Percentiles rank a stretch among this genome's conserved stretches.
Conservation (phyloP, 2,797 vertebrate species). For the Odontamblyopus rebecca region DNA sequence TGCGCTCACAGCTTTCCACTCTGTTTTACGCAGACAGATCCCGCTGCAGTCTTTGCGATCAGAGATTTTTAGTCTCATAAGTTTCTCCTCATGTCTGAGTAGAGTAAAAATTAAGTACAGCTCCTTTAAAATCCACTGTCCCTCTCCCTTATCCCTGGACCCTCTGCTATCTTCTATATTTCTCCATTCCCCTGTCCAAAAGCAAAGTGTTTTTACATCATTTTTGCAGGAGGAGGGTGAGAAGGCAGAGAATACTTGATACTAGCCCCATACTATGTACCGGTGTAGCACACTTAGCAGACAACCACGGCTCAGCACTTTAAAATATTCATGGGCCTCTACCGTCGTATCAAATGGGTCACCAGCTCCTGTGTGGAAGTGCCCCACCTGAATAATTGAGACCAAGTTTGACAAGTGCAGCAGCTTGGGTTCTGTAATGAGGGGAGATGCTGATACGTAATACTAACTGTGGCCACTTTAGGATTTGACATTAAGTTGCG, state of each 20-base stretch:
- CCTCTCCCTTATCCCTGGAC: not conserved
- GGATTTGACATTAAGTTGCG: too few species aligned
- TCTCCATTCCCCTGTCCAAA: not conserved
- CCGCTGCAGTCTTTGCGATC: too few species aligned
- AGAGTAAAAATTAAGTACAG: too few species aligned
- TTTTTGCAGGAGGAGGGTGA: not conserved
- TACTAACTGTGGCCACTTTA: not conserved
- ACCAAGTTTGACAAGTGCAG: constrained; percentile 29
- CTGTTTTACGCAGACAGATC: too few species aligned
- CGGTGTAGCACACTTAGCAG: constrained; percentile 1
- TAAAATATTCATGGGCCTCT: constrained; percentile 43
- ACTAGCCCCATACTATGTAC: not conserved
- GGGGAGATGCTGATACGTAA: not conserved
- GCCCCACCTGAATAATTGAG: constrained; percentile 43
- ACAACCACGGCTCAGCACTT: constrained; percentile 17
- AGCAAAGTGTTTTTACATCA: not conserved
- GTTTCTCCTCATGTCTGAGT: too few species aligned
- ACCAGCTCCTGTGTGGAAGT: constrained; percentile 23
- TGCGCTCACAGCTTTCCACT: too few species aligned
- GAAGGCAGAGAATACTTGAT: constrained; percentile 9
- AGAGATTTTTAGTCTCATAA: too few species aligned
- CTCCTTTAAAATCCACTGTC: too few species aligned
- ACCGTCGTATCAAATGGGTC: constrained; percentile 29
- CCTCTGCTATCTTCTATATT: not conserved
- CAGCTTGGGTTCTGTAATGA: constrained; percentile 11